Evolutionary conservation across 2,113 vertebrate genomes (phyloP).

Genomic region (Kobus ellipsiprymnus): DNA sequence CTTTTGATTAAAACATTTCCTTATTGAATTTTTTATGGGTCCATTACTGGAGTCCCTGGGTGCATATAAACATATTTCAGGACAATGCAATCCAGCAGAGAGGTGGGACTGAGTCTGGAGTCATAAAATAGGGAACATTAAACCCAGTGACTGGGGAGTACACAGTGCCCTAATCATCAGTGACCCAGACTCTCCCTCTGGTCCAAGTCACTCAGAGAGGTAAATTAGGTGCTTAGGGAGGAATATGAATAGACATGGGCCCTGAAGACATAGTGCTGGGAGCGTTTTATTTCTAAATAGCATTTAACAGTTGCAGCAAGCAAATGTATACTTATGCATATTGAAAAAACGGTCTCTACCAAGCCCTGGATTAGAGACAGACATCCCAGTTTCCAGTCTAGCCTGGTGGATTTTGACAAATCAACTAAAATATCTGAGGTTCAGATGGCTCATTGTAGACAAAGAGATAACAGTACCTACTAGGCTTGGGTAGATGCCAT

Average conservation of each 20-base stretch:
- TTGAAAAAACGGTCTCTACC: not conserved
- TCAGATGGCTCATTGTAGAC: not conserved
- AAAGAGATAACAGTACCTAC: not conserved
- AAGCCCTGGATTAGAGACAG: not conserved
- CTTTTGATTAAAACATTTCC: constrained; percentile 62
- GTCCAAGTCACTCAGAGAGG: not conserved
- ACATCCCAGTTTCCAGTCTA: not conserved
- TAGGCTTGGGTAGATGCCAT: rapidly evolving
- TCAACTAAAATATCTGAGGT: not conserved
- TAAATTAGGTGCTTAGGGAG: constrained; percentile 23
- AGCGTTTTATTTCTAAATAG: not conserved
- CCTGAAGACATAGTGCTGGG: not conserved
- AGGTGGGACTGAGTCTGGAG: constrained; percentile 15
- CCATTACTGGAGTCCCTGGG: constrained; percentile 56
- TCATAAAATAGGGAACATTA: constrained; percentile 56
- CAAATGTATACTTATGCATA: not conserved
- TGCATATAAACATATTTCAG: constrained; percentile 62
- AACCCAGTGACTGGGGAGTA: constrained; percentile 19
- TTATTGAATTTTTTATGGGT: constrained; percentile 70
- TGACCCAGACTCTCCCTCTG: constrained; percentile 5
- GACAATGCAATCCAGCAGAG: constrained; percentile 39
- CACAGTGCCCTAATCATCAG: not conserved
- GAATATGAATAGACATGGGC: not conserved
- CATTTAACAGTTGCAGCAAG: not conserved
- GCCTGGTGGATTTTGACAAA: not conserved